Conservation (phyloP, 2,888 invertebrate genomes). For the Drosophila pegasa region DNA sequence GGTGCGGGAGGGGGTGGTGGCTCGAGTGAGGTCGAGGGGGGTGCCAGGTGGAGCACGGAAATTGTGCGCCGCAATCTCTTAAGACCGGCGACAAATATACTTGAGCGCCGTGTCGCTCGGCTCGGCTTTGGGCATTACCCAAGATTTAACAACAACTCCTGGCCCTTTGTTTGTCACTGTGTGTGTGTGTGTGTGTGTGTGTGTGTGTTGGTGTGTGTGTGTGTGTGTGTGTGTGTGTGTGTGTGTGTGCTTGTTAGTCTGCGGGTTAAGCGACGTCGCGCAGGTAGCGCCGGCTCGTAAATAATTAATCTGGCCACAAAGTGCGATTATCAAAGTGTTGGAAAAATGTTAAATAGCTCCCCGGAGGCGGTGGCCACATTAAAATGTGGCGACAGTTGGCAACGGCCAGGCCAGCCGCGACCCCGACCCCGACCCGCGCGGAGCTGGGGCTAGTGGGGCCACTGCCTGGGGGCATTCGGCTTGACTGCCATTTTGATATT, state of each 20-base stretch:
- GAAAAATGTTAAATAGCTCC: constrained; percentile 80
- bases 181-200: constrained; percentile 18
- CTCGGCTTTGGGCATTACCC: constrained; percentile 72
- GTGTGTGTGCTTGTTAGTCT: constrained; percentile 31
- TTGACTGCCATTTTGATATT: constrained; percentile 61
- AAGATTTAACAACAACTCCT: constrained; percentile 74
- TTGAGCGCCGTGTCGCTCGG: constrained; percentile 55
- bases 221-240: constrained; percentile 17
- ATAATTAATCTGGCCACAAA: constrained; percentile 80
- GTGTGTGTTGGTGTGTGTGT: constrained; percentile 30
- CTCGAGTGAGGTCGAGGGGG: constrained; percentile 13
- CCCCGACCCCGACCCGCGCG: not conserved
- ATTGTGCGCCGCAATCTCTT: constrained; percentile 77
- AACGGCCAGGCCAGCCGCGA: constrained; percentile 9
- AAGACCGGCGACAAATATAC: constrained; percentile 78
- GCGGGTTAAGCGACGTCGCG: constrained; percentile 68
- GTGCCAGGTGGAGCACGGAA: constrained; percentile 47
- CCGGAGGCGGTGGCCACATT: constrained; percentile 62
- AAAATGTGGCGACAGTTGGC: constrained; percentile 74
- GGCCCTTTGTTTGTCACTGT: constrained; percentile 44
- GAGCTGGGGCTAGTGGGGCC: not conserved
- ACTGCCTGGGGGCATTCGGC: constrained; percentile 55
- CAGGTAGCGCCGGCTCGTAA: constrained; percentile 70
- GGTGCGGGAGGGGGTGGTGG: too few species aligned
- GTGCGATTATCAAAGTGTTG: constrained; percentile 80